Conservation (phyloP, 1,140 invertebrate species). For the Bathynomus jamesi region DNA sequence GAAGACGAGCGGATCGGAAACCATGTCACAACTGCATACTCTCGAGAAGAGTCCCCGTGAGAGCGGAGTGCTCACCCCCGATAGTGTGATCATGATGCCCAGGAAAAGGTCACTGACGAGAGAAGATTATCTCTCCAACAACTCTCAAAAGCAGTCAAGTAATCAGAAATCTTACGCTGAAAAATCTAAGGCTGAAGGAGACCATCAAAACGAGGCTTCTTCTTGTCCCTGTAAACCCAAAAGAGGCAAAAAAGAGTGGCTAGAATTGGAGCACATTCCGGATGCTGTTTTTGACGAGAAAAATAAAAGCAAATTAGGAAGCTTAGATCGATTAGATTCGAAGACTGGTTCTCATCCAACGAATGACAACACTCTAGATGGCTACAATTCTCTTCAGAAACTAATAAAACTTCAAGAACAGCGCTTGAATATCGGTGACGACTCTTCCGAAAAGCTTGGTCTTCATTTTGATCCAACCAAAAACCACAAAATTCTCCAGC, state of each 20-base stretch:
- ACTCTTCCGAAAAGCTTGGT: slow-evolving; percentile 27
- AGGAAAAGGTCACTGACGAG: slow-evolving; percentile 34
- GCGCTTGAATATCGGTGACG: slow-evolving; percentile 20
- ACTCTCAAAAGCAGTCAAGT: neutral
- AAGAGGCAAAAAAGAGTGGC: neutral
- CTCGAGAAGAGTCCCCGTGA: slow-evolving; percentile 33
- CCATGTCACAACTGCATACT: slow-evolving; percentile 2
- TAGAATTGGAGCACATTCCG: neutral
- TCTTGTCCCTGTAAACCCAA: too few relatives aligned
- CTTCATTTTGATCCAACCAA: slow-evolving; percentile 36
- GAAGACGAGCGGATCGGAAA: neutral
- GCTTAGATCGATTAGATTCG: neutral
- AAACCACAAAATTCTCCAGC: slow-evolving; percentile 35
- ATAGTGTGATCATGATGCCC: slow-evolving; percentile 27
- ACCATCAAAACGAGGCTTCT: neutral
- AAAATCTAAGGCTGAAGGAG: neutral
- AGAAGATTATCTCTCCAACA: slow-evolving; percentile 6
- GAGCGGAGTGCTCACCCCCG: slow-evolving; percentile 25
- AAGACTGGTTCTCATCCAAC: neutral
- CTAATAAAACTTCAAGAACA: slow-evolving; percentile 28
- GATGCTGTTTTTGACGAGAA: neutral
- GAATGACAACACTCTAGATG: slow-evolving; percentile 28
- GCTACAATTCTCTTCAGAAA: slow-evolving; percentile 34
- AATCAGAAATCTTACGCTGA: neutral
- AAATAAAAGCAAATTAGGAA: neutral